These are phyloP conservation scores for Dendropsophus ebraccatus DNA, from an alignment of 2,113 vertebrate genomes.

Conservation along the genomic window DNA sequence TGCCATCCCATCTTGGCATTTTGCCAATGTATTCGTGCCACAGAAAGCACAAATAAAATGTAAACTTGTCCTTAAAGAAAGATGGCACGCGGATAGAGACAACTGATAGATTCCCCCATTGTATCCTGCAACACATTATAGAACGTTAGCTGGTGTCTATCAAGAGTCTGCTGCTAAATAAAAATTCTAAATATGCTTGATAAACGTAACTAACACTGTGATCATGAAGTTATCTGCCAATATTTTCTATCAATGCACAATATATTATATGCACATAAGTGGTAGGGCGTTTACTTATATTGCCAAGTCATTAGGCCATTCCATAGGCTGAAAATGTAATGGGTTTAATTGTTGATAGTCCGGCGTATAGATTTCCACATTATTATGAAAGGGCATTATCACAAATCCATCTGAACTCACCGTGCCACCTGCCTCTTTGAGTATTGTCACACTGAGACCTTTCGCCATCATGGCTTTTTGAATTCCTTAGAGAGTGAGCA, in stretches of 20 bases:
- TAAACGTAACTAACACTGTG: not conserved
- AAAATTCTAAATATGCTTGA: not conserved
- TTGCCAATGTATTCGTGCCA: no score
- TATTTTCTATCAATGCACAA: not conserved
- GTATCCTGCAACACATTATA: not conserved
- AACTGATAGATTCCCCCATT: no score
- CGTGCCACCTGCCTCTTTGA: not conserved
- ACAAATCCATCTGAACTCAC: constrained; percentile 16
- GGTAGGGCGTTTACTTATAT: not conserved
- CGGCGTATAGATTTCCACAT: not conserved
- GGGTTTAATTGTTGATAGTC: not conserved
- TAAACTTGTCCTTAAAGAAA: no score
- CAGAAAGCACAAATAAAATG: no score
- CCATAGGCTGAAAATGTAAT: not conserved
- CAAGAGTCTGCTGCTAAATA: not conserved
- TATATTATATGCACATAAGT: not conserved
- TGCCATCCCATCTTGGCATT: no score
- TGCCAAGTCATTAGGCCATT: not conserved
- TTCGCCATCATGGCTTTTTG: constrained; percentile 40
- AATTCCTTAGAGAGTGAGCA: constrained; percentile 72
- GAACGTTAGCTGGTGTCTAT: not conserved
- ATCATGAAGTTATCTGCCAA: not conserved
- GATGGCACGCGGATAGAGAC: no score
- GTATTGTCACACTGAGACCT: constrained; percentile 4
- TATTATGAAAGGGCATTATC: constrained; percentile 1